phyloP scores from a whole-genome alignment of 2,888 invertebrate species.

The Cheiracanthium punctorium region DNA sequence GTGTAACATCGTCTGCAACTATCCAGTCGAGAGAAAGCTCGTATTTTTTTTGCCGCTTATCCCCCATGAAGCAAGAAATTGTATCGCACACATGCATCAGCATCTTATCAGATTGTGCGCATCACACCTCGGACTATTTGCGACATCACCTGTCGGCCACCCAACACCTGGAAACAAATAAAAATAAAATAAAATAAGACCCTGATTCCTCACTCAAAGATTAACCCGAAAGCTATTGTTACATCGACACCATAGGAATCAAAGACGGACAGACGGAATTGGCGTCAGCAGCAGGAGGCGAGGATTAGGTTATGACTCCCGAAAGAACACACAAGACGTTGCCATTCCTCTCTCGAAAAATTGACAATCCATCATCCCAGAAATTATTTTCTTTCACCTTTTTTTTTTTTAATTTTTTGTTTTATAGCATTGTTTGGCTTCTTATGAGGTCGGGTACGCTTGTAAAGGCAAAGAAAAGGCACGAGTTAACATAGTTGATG shows the following conservation, averaged over 20 bases:
- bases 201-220: background rate
- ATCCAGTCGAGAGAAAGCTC: no score
- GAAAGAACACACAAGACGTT: constrained; percentile 58
- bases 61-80: no score
- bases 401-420: no score
- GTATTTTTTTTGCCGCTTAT: no score
- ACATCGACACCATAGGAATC: background rate
- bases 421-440: background rate
- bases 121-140: background rate
- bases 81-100: no score
- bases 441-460: background rate
- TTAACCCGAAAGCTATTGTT: constrained; percentile 2
- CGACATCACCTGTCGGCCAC: background rate
- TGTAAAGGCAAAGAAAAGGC: background rate
- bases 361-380: background rate
- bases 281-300: constrained; percentile 26
- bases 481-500: background rate
- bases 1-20: no score
- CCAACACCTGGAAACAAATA: background rate
- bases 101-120: no score
- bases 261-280: background rate
- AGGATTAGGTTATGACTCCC: constrained; percentile 40
- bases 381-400: background rate
- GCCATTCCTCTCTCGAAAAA: constrained; percentile 10
- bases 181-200: no score